Evolutionary conservation across 2,113 vertebrate genomes (phyloP).

Genomic region (Proteles cristata): DNA sequence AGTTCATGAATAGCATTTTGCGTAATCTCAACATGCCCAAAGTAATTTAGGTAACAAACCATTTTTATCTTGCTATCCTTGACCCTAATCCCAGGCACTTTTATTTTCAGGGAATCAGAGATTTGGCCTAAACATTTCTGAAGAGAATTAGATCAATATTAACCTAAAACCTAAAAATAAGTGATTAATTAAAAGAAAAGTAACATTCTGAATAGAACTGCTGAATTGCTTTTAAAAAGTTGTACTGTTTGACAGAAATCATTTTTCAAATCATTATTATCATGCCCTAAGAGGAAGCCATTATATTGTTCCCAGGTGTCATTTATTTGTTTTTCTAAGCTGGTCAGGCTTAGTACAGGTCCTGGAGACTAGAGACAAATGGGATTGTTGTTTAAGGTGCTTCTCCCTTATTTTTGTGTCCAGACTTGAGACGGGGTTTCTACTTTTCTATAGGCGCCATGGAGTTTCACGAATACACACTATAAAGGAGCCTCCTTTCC

Average conservation of each 20-base stretch:
- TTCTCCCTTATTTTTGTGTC: not conserved
- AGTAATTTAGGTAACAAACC: not conserved
- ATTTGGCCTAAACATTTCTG: not conserved
- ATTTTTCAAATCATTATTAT: not conserved
- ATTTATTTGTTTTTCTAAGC: not conserved
- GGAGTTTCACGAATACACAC: not conserved
- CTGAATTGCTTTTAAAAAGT: not conserved
- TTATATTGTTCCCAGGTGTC: not conserved
- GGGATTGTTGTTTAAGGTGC: not conserved
- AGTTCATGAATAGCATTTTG: not conserved
- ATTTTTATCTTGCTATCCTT: not conserved
- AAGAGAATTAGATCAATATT: slow-evolving; percentile 5
- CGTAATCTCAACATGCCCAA: not conserved
- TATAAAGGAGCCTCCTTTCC: not conserved
- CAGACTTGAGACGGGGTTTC: not conserved
- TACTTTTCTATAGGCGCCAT: rapidly evolving
- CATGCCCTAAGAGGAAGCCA: not conserved
- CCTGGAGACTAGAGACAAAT: not conserved
- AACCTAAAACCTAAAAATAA: slow-evolving; percentile 8
- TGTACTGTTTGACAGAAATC: not conserved
- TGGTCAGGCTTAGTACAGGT: not conserved
- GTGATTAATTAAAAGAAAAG: not conserved
- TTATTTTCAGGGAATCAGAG: not conserved
- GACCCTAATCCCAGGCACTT: not conserved
- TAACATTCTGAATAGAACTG: not conserved